Percentiles rank a stretch among this genome's conserved stretches.
These are phyloP conservation scores for Hormaphis cornu DNA, from an alignment of 1,140 invertebrate genomes.

Conservation along the genomic window DNA sequence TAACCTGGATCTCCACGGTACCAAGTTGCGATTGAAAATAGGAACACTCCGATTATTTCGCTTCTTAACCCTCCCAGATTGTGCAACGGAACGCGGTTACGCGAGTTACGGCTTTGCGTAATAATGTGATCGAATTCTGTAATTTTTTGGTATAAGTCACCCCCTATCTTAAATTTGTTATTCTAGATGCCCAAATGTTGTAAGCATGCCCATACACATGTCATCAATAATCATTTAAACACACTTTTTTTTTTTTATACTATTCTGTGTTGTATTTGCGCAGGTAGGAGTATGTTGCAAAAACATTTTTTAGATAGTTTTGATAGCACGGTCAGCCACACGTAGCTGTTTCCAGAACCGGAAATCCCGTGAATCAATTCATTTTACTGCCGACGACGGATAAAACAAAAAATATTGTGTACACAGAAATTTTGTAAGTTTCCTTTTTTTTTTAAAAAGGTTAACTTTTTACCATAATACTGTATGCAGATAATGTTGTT, in stretches of 20 bases:
- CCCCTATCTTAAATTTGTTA: slow-evolving; percentile 42
- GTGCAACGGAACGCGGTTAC: slow-evolving; percentile 44
- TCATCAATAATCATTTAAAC: slow-evolving; percentile 46
- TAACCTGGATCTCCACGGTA: slow-evolving; percentile 35
- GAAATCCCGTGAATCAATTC: too few species aligned
- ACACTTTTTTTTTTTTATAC: slow-evolving; percentile 48
- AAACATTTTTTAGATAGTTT: slow-evolving; percentile 40
- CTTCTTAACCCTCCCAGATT: slow-evolving; percentile 41
- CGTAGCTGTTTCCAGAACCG: slow-evolving; percentile 42
- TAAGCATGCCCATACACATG: slow-evolving; percentile 42
- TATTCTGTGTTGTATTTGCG: slow-evolving; percentile 52
- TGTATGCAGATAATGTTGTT: too few species aligned
- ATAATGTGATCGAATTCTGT: slow-evolving; percentile 41
- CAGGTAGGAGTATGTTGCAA: slow-evolving; percentile 39
- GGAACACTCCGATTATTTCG: slow-evolving; percentile 43
- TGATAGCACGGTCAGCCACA: slow-evolving; percentile 45
- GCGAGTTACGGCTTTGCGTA: slow-evolving; percentile 42
- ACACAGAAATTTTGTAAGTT: too few species aligned
- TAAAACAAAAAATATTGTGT: too few species aligned
- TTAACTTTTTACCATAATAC: too few species aligned
- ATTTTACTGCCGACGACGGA: too few species aligned
- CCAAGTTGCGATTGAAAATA: slow-evolving; percentile 41
- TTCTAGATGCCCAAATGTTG: slow-evolving; percentile 42
- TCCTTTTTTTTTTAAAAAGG: too few species aligned
- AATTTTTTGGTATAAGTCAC: slow-evolving; percentile 40